Percentiles rank a stretch among this genome's conserved stretches.
Conservation (phyloP, 2,888 invertebrate species). For the Xylocampa areola region DNA sequence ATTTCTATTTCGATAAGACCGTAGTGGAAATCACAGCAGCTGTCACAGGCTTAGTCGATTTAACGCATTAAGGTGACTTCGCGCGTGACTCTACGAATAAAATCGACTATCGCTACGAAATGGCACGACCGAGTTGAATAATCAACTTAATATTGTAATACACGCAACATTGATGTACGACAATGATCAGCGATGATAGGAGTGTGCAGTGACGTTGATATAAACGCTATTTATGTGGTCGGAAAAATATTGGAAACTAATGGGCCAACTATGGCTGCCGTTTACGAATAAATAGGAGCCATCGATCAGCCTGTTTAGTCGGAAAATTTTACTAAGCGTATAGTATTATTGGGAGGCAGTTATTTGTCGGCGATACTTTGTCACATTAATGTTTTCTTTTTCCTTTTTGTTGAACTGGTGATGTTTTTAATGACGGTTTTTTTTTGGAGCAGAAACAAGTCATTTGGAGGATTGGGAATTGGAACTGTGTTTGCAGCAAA, state of each 20-base stretch:
- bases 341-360: not conserved
- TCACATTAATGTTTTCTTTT: not conserved
- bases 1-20: slow-evolving; percentile 15
- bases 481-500: too few species aligned
- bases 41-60: slow-evolving; percentile 40
- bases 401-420: not conserved
- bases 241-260: slow-evolving; percentile 8
- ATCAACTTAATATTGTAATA: slow-evolving; percentile 50
- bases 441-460: too few species aligned
- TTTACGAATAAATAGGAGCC: not conserved
- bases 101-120: slow-evolving; percentile 46
- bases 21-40: slow-evolving; percentile 31
- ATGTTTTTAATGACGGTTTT: not conserved
- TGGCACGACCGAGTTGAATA: slow-evolving; percentile 44
- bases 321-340: not conserved
- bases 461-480: too few species aligned
- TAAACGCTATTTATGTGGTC: slow-evolving; percentile 27
- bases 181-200: slow-evolving; percentile 41
- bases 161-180: slow-evolving; percentile 55
- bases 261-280: not conserved
- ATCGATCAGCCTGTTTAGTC: not conserved
- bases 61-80: slow-evolving; percentile 37
- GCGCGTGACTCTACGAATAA: slow-evolving; percentile 54
- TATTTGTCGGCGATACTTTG: not conserved
- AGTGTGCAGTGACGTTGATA: slow-evolving; percentile 26